phyloP scores from a whole-genome alignment of 2,797 vertebrate species.

The Simalia tracyae region DNA sequence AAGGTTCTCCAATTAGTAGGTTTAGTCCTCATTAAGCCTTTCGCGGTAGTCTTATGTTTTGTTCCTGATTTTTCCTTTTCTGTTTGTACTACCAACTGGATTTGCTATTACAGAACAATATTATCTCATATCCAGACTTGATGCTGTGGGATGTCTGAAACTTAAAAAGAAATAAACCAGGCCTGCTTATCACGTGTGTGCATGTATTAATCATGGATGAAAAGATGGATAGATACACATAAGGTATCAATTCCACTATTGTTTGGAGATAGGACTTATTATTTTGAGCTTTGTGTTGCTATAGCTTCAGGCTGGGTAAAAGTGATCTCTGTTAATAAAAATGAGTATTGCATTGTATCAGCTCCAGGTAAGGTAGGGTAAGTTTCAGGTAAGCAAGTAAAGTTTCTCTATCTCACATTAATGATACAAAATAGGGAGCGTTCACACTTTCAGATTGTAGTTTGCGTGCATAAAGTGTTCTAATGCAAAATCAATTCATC shows the following conservation, averaged over 20 bases:
- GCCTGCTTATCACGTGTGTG: too few species aligned
- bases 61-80: background rate
- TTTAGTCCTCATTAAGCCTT: background rate
- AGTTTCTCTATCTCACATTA: background rate
- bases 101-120: too few species aligned
- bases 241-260: background rate
- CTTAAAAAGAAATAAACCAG: too few species aligned
- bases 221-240: background rate
- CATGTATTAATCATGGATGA: background rate
- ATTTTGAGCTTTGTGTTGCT: background rate
- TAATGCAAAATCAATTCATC: background rate
- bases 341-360: background rate
- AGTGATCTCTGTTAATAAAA: background rate
- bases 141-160: too few species aligned
- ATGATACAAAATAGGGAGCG: background rate
- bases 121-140: too few species aligned
- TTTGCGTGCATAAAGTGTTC: background rate
- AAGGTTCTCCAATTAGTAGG: background rate
- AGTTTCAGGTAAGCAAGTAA: too few species aligned
- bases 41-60: background rate
- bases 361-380: too few species aligned
- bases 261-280: background rate
- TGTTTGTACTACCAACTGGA: background rate
- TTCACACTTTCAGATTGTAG: background rate
- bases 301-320: background rate